A percentile compares a stretch with the other conserved stretches of the same genome.
Conservation (phyloP, 2,888 invertebrate genomes). For the Nemotelus nigrinus region DNA sequence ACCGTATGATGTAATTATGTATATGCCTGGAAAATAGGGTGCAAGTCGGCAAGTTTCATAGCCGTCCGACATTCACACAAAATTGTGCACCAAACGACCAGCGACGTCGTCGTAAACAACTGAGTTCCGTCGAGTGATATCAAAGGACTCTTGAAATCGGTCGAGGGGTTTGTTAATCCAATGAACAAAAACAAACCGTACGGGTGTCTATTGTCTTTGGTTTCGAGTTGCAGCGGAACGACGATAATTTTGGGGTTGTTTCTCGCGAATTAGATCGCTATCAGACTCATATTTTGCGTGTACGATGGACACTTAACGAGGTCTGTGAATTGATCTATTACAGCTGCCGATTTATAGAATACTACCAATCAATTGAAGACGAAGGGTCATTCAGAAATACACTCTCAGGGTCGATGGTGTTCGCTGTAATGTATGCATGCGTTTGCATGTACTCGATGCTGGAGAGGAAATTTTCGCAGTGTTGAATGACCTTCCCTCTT, state of each 20-base stretch:
- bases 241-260: conserved; percentile 37
- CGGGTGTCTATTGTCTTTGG: conserved; percentile 49
- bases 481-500: too few species aligned
- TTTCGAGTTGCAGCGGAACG: conserved; percentile 23
- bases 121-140: conserved; percentile 37
- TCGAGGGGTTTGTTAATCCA: conserved; percentile 47
- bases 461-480: too few species aligned
- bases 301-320: neutral
- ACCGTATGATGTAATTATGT: too few species aligned
- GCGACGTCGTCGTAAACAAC: neutral
- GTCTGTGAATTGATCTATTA: conserved; percentile 7
- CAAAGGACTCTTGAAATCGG: conserved; percentile 41
- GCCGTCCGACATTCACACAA: neutral
- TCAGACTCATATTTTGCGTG: neutral
- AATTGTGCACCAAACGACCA: neutral
- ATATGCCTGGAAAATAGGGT: neutral
- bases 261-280: conserved; percentile 15
- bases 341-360: conserved; percentile 16
- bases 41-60: neutral
- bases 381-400: neutral
- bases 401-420: too few species aligned
- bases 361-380: conserved; percentile 27
- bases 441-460: too few species aligned
- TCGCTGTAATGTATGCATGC: too few species aligned
- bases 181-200: conserved; percentile 50